phyloP scores from a whole-genome alignment of 2,113 vertebrate genomes.

The Toxostoma redivivum region DNA sequence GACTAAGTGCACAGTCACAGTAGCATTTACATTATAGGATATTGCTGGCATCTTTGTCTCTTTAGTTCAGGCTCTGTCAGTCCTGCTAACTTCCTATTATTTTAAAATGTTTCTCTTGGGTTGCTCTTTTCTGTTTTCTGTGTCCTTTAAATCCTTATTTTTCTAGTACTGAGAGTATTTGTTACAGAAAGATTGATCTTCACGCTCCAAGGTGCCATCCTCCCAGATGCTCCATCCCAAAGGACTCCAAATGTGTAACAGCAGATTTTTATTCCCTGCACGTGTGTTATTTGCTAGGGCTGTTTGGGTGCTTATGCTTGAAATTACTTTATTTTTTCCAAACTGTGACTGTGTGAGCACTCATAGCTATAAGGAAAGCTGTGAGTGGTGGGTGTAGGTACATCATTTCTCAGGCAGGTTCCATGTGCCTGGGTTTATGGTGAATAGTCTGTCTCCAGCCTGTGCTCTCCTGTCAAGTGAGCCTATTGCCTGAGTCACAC shows the following conservation, averaged over 20 bases:
- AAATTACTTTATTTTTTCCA: not conserved
- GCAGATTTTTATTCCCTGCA: not conserved
- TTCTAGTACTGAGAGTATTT: not conserved
- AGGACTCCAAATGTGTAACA: not conserved
- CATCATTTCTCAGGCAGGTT: not conserved
- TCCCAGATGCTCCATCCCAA: not conserved
- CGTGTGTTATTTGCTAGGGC: not conserved
- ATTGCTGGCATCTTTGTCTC: not conserved
- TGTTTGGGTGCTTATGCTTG: not conserved
- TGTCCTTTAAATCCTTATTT: not conserved
- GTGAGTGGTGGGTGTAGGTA: not conserved
- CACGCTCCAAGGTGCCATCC: rapidly evolving
- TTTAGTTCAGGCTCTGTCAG: not conserved
- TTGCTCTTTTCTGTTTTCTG: not conserved
- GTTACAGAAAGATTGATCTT: not conserved
- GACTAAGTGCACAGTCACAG: not conserved
- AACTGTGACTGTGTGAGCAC: not conserved
- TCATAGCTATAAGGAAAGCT: not conserved
- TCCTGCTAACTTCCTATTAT: not conserved
- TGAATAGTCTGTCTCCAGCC: not conserved
- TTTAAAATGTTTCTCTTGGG: not conserved
- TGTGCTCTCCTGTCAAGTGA: not conserved
- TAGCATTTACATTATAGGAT: not conserved
- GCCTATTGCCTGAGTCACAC: not conserved
- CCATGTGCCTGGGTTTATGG: not conserved